Evolutionary conservation across 2,113 vertebrate genomes (phyloP).

Genomic region (Chlorocebus sabaeus): DNA sequence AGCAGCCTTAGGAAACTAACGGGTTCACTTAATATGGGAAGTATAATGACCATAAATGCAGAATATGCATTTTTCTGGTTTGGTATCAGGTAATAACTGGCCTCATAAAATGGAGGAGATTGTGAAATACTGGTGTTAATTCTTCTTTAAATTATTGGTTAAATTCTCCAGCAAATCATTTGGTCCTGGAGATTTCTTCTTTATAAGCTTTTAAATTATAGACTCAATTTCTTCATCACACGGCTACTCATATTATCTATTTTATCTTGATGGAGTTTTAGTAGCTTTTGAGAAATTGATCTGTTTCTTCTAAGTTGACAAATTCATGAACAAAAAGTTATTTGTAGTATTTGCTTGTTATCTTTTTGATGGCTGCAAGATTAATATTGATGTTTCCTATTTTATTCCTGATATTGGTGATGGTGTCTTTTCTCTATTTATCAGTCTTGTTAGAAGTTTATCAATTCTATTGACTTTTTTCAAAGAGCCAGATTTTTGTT

Average conservation of each 20-base stretch:
- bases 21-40: neutral
- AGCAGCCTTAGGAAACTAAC: neutral
- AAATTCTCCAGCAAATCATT: neutral
- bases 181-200: neutral
- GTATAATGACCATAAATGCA: neutral
- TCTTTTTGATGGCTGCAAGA: neutral
- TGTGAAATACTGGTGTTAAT: neutral
- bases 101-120: neutral
- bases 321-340: neutral
- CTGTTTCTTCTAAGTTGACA: neutral
- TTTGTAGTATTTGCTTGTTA: neutral
- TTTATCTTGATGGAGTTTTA: neutral
- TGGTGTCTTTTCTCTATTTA: neutral
- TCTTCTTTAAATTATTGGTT: neutral
- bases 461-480: neutral
- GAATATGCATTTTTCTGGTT: neutral
- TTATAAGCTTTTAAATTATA: neutral
- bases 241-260: neutral
- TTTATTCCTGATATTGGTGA: neutral
- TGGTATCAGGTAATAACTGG: neutral
- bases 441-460: neutral
- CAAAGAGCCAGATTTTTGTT: neutral
- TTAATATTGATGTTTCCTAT: neutral
- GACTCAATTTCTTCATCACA: neutral
- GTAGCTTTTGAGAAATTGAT: neutral